Base-by-base conservation (phyloP, 1,140 invertebrate species). In the Tetramorium parvispinum region DNA sequence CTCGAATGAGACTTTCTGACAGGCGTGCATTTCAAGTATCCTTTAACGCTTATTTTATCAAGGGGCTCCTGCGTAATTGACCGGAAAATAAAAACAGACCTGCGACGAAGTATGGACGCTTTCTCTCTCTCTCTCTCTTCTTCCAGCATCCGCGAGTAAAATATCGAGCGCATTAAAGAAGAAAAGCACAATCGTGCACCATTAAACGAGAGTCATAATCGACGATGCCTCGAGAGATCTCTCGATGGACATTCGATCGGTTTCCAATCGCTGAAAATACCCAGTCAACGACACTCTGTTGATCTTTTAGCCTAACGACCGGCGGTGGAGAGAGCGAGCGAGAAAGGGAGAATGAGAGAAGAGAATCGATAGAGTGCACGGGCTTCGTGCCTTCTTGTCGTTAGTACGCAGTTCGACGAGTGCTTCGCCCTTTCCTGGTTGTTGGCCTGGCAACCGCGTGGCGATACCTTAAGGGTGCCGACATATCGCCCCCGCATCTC, bases 391-490 rank as follows among this genome's bases (percentile, higher is more conserved):
- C 46, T 57, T 79, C 27, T 75, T 89, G 86, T 53, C 63, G 37
- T 70, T 65, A 18, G 79, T 65, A 71, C 71, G 88, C 70, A 88
- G 75, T 85, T 27, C 49, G 65, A 66, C 63, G 81, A 79, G 75
- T 90, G 88, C 87, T 88, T 91, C 73, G 82, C 86, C 88, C 89
- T 90, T 90, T 85, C 71, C 83, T 46, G 53, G 49, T 68, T 79
- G 89, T 91, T 87, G 89, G 88, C 89, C 27, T 91, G 89, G 89
- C 88, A 91, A 90, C 89, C 89, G 81, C 85, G 63, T 68, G 73
- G 61, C 86, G 75, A 82, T 88, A 88, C 85, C 76, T 88, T 89
- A 90, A 90, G 81, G 82, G 86, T 21, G 27, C 59, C 57, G 59
- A 61, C 65, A 32, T 40, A 24, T 49, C 70, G 57, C 27, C 63